These are phyloP conservation scores for Hemibates koningsi DNA, from an alignment of 2,113 vertebrate species.

Conservation along the genomic window DNA sequence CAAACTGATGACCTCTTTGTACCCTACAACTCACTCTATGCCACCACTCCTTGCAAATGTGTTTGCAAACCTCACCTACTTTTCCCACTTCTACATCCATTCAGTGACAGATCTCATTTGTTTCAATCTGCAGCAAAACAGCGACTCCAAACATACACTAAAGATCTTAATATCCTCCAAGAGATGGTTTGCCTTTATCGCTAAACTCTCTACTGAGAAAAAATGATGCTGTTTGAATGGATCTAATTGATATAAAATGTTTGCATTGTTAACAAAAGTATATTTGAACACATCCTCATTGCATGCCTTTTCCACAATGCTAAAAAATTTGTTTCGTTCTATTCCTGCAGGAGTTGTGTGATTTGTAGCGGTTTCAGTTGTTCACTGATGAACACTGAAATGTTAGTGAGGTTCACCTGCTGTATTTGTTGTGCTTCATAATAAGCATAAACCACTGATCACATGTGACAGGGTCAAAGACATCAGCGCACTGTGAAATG, in stretches of 20 bases:
- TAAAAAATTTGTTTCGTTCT: rapidly evolving
- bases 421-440: neutral
- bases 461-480: neutral
- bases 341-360: rapidly evolving
- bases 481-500: neutral
- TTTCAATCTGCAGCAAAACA: neutral
- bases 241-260: neutral
- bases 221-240: neutral
- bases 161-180: rapidly evolving
- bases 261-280: neutral
- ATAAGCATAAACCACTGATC: neutral
- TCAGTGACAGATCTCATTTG: neutral
- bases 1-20: neutral
- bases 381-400: neutral
- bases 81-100: rapidly evolving
- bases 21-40: neutral
- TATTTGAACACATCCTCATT: neutral
- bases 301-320: rapidly evolving
- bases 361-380: neutral
- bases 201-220: neutral
- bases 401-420: neutral
- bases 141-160: neutral
- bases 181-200: neutral
- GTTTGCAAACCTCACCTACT: neutral
- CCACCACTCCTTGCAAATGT: neutral